Evolutionary conservation across 1,140 invertebrate genomes (phyloP), one percentile per base, ranked within the genome.

Genomic region (Pissodes strobi): DNA sequence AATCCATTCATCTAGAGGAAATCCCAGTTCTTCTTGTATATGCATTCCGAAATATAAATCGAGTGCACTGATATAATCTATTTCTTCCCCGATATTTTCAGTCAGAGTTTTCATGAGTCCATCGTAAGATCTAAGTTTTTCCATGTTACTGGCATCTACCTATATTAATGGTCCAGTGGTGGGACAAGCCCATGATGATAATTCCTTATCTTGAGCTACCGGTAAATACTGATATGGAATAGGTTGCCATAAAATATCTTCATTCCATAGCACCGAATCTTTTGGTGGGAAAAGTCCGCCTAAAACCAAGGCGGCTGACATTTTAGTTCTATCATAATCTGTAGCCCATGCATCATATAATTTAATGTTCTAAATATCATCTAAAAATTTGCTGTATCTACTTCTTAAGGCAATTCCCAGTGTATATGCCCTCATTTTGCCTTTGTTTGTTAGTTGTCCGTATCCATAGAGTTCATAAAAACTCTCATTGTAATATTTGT

Each of bases 161-260:
- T 56, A 64, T 8, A 64, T 56, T 12, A 56, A 21, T 18, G 51
- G 61, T 9, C 55, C 39, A 1, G 39, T 41, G 3, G 61, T 64
- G 10, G 61, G 51, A 19, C 61, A 64, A 9, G 61, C 61, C 61
- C 61, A 64, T 8, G 61, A 64, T 10, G 51, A 55, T 17, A 55
- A 23, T 37, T 79, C 79, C 61, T 81, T 82, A 74, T 90, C 87
- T 66, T 86, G 76, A 9, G 79, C 73, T 39, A 82, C 72, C 12
- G 80, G 78, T 71, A 84, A 75, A 48, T 87, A 88, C 67, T 85
- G 84, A 21, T 90, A 81, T 13, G 86, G 85, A 66, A 90, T 85
- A 6, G 90, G 90, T 69, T 90, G 88, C 90, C 90, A 92, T 60
- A 78, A 72, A 30, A 90, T 74, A n/a, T 66, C 43, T n/a, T 21